These are phyloP conservation scores for Notospermus geniculatus DNA, from an alignment of 1,140 invertebrate genomes.

Conservation along the genomic window DNA sequence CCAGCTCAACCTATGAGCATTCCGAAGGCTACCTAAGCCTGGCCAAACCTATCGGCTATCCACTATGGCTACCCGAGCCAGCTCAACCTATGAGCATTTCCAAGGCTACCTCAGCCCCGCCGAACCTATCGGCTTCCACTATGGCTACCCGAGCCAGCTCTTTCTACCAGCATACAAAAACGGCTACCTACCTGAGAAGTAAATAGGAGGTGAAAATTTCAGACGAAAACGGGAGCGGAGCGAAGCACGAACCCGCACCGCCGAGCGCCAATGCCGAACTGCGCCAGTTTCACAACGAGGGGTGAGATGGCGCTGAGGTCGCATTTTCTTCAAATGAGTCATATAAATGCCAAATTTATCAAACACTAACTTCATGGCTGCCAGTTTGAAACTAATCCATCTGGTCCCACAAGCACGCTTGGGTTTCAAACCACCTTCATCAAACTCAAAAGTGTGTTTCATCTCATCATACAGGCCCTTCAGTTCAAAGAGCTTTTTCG, in stretches of 20 bases:
- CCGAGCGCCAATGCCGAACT: background rate
- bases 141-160: background rate
- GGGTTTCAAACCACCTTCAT: background rate
- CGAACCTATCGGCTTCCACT: too few species aligned
- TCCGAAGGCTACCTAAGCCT: too few species aligned
- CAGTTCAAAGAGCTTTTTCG: background rate
- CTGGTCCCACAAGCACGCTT: background rate
- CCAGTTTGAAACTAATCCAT: background rate
- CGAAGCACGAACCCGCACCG: background rate
- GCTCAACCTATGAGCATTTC: too few species aligned
- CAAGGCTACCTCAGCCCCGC: too few species aligned
- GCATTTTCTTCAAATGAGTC: background rate
- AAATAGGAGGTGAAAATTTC: background rate
- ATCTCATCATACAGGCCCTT: background rate
- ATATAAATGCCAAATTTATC: background rate
- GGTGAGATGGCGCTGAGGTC: background rate
- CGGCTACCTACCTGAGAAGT: background rate
- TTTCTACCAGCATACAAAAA: background rate
- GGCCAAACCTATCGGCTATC: too few species aligned
- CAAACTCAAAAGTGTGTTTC: background rate
- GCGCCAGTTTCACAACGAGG: background rate
- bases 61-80: background rate
- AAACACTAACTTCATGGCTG: background rate
- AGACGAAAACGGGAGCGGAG: background rate
- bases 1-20: too few species aligned